Base-by-base conservation (phyloP, 30 jellyfish, hydroid and myxozoan genomes). In the Hydractinia symbiolongicarpus region DNA sequence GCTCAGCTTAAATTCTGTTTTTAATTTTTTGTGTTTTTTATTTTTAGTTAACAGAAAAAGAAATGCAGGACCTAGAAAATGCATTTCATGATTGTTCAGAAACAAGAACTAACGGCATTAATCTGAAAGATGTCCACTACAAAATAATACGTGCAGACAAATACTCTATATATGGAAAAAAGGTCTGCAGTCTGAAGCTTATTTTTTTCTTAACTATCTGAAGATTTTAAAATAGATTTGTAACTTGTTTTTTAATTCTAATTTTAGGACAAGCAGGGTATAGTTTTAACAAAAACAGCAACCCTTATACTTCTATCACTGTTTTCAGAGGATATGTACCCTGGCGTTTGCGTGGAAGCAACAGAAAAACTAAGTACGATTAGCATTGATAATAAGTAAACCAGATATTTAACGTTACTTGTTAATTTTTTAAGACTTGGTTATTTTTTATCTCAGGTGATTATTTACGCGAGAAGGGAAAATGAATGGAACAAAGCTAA, bases 391-490 rank as follows among this genome's bases (percentile, higher is more conserved):
- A 58, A 58, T 16, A 58, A 3, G 69, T 58, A 13, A 58, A 58
- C 69, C 15, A 11, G 19, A 13, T 13, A 15, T 20, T 67, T 67
- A 67, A 13, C 51, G 52, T 11, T 10, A 13, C 21, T 67, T 15
- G 19, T 0, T 67, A 10, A 67, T 15, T 67, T 67, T 20, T 13
- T 67, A 10, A 67, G 1, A 67, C 11, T 20, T 67, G 1, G 78
- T 11, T 15, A 67, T 67, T 67, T 20, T 57, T 67, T 13, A 8
- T 84, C 71, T 62, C 81, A 91, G 98, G 96, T 79, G 98, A 91
- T 82, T 91, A 91, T 82, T 87, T 91, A 72, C 60, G 98, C 64
- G 96, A 91, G 64, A 91, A 91, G 54, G 98, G 98, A 61, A 91
- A 84, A 72, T 91, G 79, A 67, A 44, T 11, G 68, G 9, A 74